These are phyloP conservation scores for Crotalus viridis DNA, from an alignment of 2,113 vertebrate genomes.

Conservation along the genomic window DNA sequence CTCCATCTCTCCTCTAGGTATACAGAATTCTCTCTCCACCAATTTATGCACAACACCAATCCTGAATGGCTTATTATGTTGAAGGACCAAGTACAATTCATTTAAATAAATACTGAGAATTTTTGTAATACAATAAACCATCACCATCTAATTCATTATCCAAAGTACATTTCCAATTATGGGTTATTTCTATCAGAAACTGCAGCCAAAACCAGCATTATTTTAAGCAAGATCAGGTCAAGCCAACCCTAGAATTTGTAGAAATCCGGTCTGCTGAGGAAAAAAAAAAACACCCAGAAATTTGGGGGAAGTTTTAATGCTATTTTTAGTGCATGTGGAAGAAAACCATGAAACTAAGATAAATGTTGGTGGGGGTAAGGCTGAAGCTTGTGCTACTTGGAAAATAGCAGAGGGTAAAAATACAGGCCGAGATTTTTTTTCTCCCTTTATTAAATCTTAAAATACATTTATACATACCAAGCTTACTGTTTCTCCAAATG, in stretches of 20 bases:
- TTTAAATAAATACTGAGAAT: neutral
- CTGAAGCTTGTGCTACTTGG: neutral
- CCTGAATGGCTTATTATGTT: neutral
- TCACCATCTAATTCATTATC: neutral
- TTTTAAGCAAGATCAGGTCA: neutral
- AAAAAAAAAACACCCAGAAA: neutral
- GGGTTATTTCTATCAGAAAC: neutral
- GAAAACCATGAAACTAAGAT: neutral
- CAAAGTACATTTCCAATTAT: neutral
- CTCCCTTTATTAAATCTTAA: too few species aligned
- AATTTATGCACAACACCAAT: neutral
- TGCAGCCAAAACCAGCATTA: neutral
- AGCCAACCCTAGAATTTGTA: neutral
- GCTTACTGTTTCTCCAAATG: neutral
- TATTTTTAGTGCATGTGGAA: neutral
- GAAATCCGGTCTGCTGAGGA: neutral
- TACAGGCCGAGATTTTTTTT: neutral
- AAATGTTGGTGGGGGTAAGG: neutral
- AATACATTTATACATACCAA: neutral
- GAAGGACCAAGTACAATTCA: neutral
- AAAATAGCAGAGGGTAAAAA: neutral
- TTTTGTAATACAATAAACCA: neutral
- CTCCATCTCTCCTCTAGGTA: neutral
- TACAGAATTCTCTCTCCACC: neutral
- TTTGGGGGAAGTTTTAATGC: neutral